phyloP scores from a whole-genome alignment of 1,140 invertebrate genomes.

The Calycopis cecrops region DNA sequence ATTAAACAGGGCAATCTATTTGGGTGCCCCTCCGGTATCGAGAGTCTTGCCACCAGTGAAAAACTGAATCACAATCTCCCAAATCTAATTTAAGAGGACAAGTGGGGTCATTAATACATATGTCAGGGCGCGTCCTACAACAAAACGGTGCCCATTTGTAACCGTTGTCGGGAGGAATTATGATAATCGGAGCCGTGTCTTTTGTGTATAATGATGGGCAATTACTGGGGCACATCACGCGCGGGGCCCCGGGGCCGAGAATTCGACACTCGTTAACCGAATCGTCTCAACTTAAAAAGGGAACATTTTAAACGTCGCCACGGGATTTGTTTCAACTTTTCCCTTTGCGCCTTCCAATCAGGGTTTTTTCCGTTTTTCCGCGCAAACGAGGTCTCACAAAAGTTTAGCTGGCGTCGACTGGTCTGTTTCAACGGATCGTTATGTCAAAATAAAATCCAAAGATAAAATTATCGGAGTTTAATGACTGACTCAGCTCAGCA shows the following conservation, averaged over 20 bases:
- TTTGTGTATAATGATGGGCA: conserved; percentile 72
- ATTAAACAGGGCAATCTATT: conserved; percentile 41
- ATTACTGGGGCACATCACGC: conserved; percentile 61
- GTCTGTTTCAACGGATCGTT: too few relatives aligned
- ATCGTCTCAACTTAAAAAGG: conserved; percentile 71
- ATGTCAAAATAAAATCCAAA: too few relatives aligned
- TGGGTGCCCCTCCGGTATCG: conserved; percentile 19
- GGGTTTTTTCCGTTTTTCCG: conserved; percentile 22
- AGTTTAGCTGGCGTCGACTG: too few relatives aligned
- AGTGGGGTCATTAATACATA: conserved; percentile 71
- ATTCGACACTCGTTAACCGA: conserved; percentile 71
- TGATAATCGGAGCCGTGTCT: conserved; percentile 71
- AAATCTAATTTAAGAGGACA: conserved; percentile 72
- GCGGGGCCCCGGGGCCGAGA: conserved; percentile 48
- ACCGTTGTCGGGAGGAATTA: conserved; percentile 65
- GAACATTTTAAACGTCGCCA: conserved; percentile 58
- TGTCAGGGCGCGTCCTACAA: conserved; percentile 66
- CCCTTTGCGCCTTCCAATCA: conserved; percentile 19
- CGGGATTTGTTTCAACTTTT: conserved; percentile 44
- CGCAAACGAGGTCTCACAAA: too few relatives aligned
- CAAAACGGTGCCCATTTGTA: conserved; percentile 72
- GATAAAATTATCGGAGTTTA: too few relatives aligned
- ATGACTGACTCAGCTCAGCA: too few relatives aligned
- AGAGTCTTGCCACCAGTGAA: conserved; percentile 47
- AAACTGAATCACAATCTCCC: conserved; percentile 68